Base-by-base conservation (phyloP, 2,113 vertebrate species). In the Cygnus atratus region DNA sequence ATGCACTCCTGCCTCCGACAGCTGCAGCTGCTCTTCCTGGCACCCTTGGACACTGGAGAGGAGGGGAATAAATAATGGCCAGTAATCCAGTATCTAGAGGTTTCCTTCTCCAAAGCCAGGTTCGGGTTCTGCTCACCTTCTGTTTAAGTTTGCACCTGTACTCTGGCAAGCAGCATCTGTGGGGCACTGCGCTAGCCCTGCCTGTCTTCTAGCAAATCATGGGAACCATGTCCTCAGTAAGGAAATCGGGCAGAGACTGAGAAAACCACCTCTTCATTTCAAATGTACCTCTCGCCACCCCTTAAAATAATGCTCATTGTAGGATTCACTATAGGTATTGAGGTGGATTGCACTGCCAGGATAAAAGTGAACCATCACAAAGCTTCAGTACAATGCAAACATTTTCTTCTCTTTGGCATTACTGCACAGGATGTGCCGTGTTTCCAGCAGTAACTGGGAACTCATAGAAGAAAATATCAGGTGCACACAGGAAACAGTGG, bases 371-470 rank as follows among this genome's bases (percentile, higher is more conserved):
- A 54, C n/a, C 7, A 31, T 37, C 4, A 43, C 19, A n/a, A 25
- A 18, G 37, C 16, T 62, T 58, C 17, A 41, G 48, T 66, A 66
- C 13, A 68, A 44, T 24, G 25, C 11, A 91, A 72, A 39, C 3
- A 8, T 82, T 90, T 90, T 73, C 16, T 72, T 73, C 5, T 76
- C 26, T 87, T 85, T 73, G 31, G 24, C 31, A 55, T 35, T 50
- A 58, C n/a, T 70, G 37, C 41, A 66, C 31, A 70, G 82, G 58
- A 48, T 58, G 21, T 29, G 5, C 20, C 84, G 24, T 55, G 62
- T 92, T 96, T 95, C 59, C 18, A 92, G 46, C 4, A 84, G 37
- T 75, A 95, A 72, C 48, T 82, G 65, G 93, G 54, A 84, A 71
- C 44, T 57, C 74, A 29, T 39, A 88, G 43, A 79, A 93, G 31